Evolutionary conservation across 2,113 vertebrate species (phyloP).

Genomic region (Prietella phreatophila): DNA sequence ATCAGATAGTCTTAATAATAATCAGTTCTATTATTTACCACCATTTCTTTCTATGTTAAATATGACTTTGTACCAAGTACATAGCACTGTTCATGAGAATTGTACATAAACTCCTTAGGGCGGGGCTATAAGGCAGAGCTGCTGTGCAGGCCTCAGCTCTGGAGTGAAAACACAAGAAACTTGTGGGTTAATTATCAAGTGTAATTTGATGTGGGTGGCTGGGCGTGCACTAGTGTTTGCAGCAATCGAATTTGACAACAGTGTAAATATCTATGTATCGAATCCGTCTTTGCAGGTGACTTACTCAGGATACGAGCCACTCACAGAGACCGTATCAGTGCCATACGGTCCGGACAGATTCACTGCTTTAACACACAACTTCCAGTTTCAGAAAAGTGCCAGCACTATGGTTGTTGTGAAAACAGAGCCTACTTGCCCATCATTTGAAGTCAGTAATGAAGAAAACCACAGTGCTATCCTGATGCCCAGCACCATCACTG

Average conservation of each 20-base stretch:
- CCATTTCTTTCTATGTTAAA: neutral
- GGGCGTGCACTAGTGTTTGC: neutral
- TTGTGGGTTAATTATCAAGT: neutral
- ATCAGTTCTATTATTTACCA: neutral
- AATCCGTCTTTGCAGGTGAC: slow-evolving; percentile 36
- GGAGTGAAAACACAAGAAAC: neutral
- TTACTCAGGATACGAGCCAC: slow-evolving; percentile 4
- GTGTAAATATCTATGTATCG: neutral
- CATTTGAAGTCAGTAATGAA: neutral
- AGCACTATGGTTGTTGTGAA: neutral
- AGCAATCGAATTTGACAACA: neutral
- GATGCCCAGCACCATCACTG: slow-evolving; percentile 11
- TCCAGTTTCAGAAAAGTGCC: slow-evolving; percentile 16
- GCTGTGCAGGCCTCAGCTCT: neutral
- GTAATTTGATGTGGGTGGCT: neutral
- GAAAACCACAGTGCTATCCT: slow-evolving; percentile 13
- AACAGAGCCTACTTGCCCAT: neutral
- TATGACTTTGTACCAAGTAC: neutral
- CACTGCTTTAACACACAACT: slow-evolving; percentile 34
- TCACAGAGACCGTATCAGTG: slow-evolving; percentile 25
- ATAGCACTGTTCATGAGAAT: neutral
- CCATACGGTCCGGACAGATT: slow-evolving; percentile 37
- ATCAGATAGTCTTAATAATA: neutral
- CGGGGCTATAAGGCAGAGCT: neutral
- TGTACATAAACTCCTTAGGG: neutral